These are phyloP conservation scores for Gulo gulo DNA, from an alignment of 2,113 vertebrate species.

Conservation along the genomic window DNA sequence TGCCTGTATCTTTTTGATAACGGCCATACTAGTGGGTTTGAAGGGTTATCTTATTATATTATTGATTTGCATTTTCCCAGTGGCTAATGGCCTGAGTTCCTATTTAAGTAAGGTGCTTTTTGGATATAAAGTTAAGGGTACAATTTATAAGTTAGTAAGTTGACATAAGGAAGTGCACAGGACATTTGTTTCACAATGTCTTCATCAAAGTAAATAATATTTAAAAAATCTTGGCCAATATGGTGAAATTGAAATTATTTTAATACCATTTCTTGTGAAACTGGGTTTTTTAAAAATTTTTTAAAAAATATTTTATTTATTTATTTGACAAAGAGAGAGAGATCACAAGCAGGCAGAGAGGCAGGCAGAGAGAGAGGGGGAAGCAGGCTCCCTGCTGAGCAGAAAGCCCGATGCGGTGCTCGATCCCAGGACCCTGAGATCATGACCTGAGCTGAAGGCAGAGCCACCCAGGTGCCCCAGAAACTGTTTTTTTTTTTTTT, in stretches of 20 bases:
- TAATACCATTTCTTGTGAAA: neutral
- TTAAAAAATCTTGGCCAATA: neutral
- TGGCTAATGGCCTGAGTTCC: neutral
- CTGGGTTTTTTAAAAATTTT: neutral
- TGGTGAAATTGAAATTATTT: neutral
- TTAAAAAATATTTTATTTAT: too few relatives aligned
- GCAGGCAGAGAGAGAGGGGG: too few relatives aligned
- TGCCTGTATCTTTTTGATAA: neutral
- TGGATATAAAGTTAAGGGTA: neutral
- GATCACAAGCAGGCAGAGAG: too few relatives aligned
- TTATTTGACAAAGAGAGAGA: too few relatives aligned
- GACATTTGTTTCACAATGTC: neutral
- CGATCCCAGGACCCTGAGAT: too few relatives aligned
- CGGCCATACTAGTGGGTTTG: too few relatives aligned
- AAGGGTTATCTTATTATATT: neutral
- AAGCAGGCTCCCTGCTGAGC: too few relatives aligned
- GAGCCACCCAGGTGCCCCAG: too few relatives aligned
- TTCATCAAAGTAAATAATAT: neutral
- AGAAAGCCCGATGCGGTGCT: too few relatives aligned
- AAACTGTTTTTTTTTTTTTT: too few relatives aligned
- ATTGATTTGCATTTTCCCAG: neutral
- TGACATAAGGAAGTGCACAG: neutral
- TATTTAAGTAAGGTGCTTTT: neutral
- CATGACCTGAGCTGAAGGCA: too few relatives aligned
- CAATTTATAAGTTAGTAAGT: neutral